Evolutionary conservation across 2,113 vertebrate species (phyloP).

Genomic region (Empidonax alnorum): DNA sequence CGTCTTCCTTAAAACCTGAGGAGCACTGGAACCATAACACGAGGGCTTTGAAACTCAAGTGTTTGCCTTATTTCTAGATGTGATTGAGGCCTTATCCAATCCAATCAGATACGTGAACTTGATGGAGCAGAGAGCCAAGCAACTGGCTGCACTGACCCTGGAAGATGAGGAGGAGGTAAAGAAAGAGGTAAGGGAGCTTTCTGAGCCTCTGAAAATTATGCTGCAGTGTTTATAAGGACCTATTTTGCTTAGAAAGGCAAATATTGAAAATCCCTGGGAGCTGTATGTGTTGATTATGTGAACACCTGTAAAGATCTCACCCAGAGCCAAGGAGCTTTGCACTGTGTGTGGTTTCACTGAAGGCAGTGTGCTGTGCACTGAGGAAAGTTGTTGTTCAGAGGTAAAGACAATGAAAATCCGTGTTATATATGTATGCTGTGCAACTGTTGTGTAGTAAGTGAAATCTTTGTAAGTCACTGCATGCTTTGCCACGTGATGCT

Average conservation of each 20-base stretch:
- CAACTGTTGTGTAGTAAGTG: not conserved
- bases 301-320: not conserved
- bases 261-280: not conserved
- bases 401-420: not conserved
- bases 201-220: not conserved
- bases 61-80: constrained; percentile 77
- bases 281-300: not conserved
- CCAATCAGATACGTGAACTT: constrained; percentile 96
- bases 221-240: not conserved
- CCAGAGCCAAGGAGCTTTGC: not conserved
- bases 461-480: not conserved
- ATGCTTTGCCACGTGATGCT: not conserved
- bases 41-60: not conserved
- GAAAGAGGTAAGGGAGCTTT: constrained; percentile 84
- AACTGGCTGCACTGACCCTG: constrained; percentile 91
- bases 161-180: constrained; percentile 94
- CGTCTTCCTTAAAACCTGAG: not conserved
- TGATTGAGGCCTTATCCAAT: constrained; percentile 97
- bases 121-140: constrained; percentile 97
- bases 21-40: not conserved
- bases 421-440: not conserved
- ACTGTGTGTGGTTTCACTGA: not conserved
- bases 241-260: not conserved
- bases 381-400: not conserved
- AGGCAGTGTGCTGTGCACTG: not conserved